phyloP scores from a whole-genome alignment of 2,888 invertebrate genomes.

The Trissoscelio sp. region DNA sequence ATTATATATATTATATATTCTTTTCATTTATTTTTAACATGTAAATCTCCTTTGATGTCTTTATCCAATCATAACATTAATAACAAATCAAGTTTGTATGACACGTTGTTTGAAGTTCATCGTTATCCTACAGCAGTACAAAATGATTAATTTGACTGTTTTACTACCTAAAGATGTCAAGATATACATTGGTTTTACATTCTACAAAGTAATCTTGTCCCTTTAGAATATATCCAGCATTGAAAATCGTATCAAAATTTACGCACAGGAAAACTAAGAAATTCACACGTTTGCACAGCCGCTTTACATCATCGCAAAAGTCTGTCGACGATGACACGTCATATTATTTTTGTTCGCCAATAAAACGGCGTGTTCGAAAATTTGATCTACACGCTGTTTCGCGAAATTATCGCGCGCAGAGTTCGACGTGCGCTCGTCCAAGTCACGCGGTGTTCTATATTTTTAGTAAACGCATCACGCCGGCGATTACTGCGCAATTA shows the following conservation, averaged over 20 bases:
- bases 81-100: too few relatives aligned
- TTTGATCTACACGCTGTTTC: slow-evolving; percentile 10
- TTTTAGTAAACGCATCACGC: slow-evolving; percentile 42
- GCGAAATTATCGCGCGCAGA: neutral
- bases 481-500: slow-evolving; percentile 53
- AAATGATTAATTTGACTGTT: slow-evolving; percentile 25
- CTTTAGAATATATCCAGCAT: slow-evolving; percentile 32
- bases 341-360: slow-evolving; percentile 50
- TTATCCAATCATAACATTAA: too few relatives aligned
- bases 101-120: neutral
- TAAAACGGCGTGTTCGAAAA: slow-evolving; percentile 26
- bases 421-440: neutral
- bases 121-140: neutral
- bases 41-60: too few relatives aligned
- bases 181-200: slow-evolving; percentile 28
- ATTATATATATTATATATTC: too few relatives aligned
- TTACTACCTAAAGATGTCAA: slow-evolving; percentile 30
- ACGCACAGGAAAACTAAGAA: slow-evolving; percentile 41
- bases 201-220: slow-evolving; percentile 5
- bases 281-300: slow-evolving; percentile 29
- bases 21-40: too few relatives aligned
- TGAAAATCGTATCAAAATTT: slow-evolving; percentile 46
- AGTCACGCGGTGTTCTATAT: neutral
- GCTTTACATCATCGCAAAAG: slow-evolving; percentile 37
- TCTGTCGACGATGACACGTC: slow-evolving; percentile 18